Base-by-base conservation (phyloP, 2,888 invertebrate species). In the Polylopha cassiicola region DNA sequence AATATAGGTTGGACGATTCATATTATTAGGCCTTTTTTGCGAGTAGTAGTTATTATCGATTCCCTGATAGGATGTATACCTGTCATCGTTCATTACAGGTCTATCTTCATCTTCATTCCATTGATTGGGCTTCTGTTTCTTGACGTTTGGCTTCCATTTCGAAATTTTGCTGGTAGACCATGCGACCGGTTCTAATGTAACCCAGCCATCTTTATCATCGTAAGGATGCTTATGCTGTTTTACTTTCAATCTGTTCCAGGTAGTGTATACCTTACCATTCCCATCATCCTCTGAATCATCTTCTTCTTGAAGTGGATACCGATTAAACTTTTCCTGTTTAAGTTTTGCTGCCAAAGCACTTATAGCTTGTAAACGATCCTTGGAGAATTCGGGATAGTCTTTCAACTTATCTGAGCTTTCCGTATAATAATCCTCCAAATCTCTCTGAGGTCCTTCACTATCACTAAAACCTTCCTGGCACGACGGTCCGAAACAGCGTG, bases 131-230 rank as follows among this genome's bases (percentile, higher is more conserved):
- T 87, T 85, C 58, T 88, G 87, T 43, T 86, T 79, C 46, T 87
- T 87, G 4, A 87, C 77, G 47, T 89, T 89, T 0, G 90, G 89
- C 60, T 92, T 90, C 93, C 93, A 93, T 68, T 92, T 93, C 1
- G 92, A 91, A 47, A 93, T 90, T 74, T 93, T 92, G 51, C 92
- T 92, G 6, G 91, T 88, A 0, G 92, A 92, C 93, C 93, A 93
- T 0, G 93, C 92, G 3, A 93, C 88, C 3, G 90, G 92, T 49
- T 93, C 93, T 37, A 93, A 68, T 1, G 91, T 89, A 0, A 93
- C 92, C 93, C 93, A 93, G 1, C 92, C 92, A 38, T 90, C 90
- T 55, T 90, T 89, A 48, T 92, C 90, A 39, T 92, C 90, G 47
- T 86, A 89, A 0, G 90, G 89, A 56, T 88, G 87, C 44, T 88